A percentile compares a stretch with the other conserved stretches of the same genome.
These are phyloP conservation scores for Apodemia hepburni DNA, from an alignment of 2,888 invertebrate species.

Conservation along the genomic window DNA sequence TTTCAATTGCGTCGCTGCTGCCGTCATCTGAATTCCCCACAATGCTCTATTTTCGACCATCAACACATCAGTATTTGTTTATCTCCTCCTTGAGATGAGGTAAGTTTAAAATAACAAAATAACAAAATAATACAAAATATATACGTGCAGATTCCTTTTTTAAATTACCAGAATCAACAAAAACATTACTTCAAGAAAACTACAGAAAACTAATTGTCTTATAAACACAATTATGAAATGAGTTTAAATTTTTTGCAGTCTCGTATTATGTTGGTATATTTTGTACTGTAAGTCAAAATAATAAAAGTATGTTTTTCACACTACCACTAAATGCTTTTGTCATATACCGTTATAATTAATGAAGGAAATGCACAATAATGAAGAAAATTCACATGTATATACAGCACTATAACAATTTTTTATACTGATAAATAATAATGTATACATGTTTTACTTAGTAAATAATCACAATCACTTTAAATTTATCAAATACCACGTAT, in stretches of 20 bases:
- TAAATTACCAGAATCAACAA: background rate
- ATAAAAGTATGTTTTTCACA: background rate
- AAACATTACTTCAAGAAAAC: background rate
- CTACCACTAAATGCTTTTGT: background rate
- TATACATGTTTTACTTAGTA: no score
- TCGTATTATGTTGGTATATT: background rate
- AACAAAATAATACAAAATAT: conserved; percentile 16
- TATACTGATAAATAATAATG: background rate
- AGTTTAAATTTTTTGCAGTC: background rate
- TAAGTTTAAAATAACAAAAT: conserved; percentile 25
- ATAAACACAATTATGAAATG: background rate
- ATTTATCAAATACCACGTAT: no score
- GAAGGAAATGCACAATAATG: background rate
- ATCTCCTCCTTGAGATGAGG: conserved; percentile 60
- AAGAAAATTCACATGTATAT: background rate
- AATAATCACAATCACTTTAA: no score
- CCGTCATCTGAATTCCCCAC: conserved; percentile 31
- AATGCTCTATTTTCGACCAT: conserved; percentile 29
- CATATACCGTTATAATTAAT: background rate
- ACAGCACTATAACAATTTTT: background rate
- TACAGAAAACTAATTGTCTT: no score
- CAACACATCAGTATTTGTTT: conserved; percentile 51
- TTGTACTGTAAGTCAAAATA: background rate
- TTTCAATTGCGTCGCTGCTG: conserved; percentile 29
- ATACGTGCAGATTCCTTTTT: background rate